These are phyloP conservation scores for Ahaetulla prasina DNA, from an alignment of 2,113 vertebrate species.

Conservation along the genomic window DNA sequence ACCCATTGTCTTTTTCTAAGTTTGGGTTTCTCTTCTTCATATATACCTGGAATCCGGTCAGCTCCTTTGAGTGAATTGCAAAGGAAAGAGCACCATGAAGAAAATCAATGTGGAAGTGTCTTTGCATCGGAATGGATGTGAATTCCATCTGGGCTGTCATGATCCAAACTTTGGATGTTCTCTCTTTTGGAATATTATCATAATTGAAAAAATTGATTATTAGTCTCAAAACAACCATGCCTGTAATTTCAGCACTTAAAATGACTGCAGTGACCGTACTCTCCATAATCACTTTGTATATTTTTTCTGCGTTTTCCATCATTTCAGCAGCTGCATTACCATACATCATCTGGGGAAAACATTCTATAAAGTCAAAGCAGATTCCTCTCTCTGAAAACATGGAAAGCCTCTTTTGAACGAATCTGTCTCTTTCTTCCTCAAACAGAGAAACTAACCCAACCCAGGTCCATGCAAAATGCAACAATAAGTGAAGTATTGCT, in stretches of 20 bases:
- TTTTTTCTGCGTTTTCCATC: not conserved
- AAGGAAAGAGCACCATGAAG: not conserved
- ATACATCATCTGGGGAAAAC: not conserved
- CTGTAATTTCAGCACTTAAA: not conserved
- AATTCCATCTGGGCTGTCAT: not conserved
- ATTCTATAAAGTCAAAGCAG: not conserved
- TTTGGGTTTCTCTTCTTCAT: not conserved
- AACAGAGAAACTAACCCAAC: not conserved
- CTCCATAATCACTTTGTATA: not conserved
- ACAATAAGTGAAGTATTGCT: not conserved
- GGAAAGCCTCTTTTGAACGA: not conserved
- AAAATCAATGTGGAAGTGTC: not conserved
- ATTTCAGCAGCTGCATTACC: not conserved
- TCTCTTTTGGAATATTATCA: not conserved
- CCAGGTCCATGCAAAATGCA: not conserved
- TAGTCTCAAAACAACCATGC: fast-evolving
- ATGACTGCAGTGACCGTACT: not conserved
- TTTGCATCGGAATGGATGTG: not conserved
- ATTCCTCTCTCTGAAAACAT: not conserved
- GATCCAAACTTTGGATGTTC: not conserved
- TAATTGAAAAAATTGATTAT: not conserved
- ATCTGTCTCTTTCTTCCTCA: not conserved
- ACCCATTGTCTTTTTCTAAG: too few species aligned
- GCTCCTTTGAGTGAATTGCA: not conserved
- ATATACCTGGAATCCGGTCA: not conserved